Conservation (phyloP, 2,797 vertebrate genomes). For the Helarctos malayanus region DNA sequence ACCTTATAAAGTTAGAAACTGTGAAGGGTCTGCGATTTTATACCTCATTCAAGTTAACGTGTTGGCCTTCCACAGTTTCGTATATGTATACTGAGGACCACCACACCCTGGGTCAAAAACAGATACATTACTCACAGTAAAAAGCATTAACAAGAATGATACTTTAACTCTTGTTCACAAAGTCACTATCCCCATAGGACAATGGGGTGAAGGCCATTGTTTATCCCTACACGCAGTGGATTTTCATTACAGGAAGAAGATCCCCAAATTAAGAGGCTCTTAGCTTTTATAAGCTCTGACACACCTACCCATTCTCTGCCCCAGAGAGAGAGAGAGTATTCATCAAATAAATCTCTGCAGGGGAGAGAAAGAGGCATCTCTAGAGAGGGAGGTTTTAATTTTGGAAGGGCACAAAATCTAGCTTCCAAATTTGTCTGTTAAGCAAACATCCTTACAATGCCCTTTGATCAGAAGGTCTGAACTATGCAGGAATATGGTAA, state of each 20-base stretch:
- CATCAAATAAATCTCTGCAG: not conserved
- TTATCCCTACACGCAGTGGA: not conserved
- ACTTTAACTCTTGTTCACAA: not conserved
- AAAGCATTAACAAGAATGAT: not conserved
- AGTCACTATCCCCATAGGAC: rapidly evolving
- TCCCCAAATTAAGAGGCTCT: not conserved
- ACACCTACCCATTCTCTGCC: not conserved
- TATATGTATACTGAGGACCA: not conserved
- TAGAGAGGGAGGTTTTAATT: not conserved
- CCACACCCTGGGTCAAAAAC: not conserved
- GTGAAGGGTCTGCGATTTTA: not conserved
- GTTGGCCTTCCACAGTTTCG: not conserved
- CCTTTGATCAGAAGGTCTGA: not conserved
- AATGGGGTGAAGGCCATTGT: not conserved
- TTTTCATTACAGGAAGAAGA: not conserved
- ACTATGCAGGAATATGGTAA: not conserved
- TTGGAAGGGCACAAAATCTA: not conserved
- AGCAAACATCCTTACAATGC: not conserved
- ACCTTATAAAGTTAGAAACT: not conserved
- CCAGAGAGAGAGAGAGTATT: not conserved
- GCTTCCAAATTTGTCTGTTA: not conserved
- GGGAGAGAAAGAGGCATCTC: not conserved
- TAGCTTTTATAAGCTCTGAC: not conserved
- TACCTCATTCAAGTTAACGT: not conserved
- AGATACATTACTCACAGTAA: not conserved